Base-by-base conservation (phyloP, 2,888 invertebrate species). In the Quadroppia sp. region DNA sequence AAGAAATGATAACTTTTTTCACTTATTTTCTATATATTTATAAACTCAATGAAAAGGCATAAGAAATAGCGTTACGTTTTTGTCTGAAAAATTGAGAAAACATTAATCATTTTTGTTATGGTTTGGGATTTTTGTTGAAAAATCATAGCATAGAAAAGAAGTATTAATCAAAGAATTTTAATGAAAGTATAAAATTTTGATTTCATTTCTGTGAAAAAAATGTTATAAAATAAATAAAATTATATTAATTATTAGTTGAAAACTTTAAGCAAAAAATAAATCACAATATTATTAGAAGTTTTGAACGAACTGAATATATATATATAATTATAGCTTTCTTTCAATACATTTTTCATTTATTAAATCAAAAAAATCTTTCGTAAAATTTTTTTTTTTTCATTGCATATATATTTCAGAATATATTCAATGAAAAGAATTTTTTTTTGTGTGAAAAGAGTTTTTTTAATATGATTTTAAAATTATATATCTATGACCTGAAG, bases 1-100 rank as follows among this genome's bases (percentile, higher is more conserved):
- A 56, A 56, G 28, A 56, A 56, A 23, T 28, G 56, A 56, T 56
- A 56, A 56, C 56, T 56, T 50, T 23, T n/a, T n/a, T 40, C 20
- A 20, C 48, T n/a, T n/a, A n/a, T n/a, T n/a, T n/a, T n/a, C n/a
- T 45, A 45, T 45, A 45, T 45, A 36, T 36, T 36, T 36, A 7
- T 36, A 9, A 36, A 9, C 9, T 53, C 20, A 48, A 48, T 20
- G 48, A n/a, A 48, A 53, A 6, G 25, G 23, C 20, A 53, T 23
- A 9, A 53, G 53, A 56, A 56, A 56, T 30, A 56, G 56, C 56
- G 56, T 30, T 56, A 56, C 28, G 23, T 56, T 56, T 28, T 56
- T 56, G 20, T 23, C 36, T 45, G 45, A 23, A 28, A 56, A 56
- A 56, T 56, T 56, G 56, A 56, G 28, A 56, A 4, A 13, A 56